phyloP scores from a whole-genome alignment of 2,113 vertebrate species.

The Illadopsis cleaveri region DNA sequence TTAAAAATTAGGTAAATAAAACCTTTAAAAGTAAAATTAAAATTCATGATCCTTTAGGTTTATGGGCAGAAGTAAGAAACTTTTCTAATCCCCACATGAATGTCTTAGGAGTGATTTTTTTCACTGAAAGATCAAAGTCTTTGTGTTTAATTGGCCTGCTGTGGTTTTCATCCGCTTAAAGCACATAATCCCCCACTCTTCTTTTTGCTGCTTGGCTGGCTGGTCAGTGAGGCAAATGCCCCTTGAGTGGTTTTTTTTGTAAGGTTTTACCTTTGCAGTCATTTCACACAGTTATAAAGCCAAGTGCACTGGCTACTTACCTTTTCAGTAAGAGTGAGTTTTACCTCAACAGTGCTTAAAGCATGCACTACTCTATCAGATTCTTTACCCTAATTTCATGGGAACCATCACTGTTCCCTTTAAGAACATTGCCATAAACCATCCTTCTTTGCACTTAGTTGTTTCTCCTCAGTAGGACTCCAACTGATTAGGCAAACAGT shows the following conservation, averaged over 20 bases:
- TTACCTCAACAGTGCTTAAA: background rate
- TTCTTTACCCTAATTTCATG: background rate
- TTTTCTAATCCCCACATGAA: background rate
- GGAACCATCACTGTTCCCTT: background rate
- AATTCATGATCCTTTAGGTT: background rate
- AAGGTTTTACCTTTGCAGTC: background rate
- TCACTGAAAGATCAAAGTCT: background rate
- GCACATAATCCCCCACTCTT: background rate
- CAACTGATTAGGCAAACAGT: background rate
- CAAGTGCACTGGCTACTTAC: background rate
- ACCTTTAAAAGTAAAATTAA: background rate
- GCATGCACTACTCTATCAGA: background rate
- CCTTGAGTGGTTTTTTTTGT: background rate
- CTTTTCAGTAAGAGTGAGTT: background rate
- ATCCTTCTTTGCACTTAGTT: background rate
- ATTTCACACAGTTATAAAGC: background rate
- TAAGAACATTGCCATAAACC: background rate
- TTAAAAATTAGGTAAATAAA: background rate
- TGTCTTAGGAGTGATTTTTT: background rate
- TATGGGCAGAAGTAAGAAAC: background rate
- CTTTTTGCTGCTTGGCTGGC: background rate
- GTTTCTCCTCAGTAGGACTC: background rate
- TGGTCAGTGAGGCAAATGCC: background rate
- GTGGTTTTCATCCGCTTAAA: background rate
- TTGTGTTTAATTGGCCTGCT: background rate